Conservation (phyloP, 2,888 invertebrate genomes). For the Tortrix viridana region DNA sequence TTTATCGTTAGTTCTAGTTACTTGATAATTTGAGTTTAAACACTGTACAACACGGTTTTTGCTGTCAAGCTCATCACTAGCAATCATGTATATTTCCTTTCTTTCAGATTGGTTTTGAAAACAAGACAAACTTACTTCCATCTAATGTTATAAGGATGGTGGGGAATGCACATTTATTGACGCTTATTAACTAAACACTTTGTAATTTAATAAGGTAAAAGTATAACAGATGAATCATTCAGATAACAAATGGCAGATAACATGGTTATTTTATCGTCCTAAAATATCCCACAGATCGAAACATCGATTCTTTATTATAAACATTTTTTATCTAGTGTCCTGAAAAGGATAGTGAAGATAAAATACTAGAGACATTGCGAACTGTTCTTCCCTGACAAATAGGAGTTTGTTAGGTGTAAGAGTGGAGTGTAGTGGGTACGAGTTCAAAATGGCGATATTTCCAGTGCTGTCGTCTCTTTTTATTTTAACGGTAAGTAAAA, state of each 20-base stretch:
- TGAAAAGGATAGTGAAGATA: conserved; percentile 44
- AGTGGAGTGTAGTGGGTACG: conserved; percentile 52
- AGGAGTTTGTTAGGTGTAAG: conserved; percentile 66
- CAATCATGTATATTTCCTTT: no score
- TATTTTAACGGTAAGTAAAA: conserved; percentile 61
- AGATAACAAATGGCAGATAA: conserved; percentile 37
- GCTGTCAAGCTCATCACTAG: no score
- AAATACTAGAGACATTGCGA: conserved; percentile 48
- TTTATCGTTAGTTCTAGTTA: no score
- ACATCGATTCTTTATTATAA: conserved; percentile 45
- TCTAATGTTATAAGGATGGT: no score
- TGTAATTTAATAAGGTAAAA: not conserved
- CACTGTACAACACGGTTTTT: no score
- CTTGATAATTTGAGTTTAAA: no score
- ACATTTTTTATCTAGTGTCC: conserved; percentile 34
- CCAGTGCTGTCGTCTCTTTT: conserved; percentile 48
- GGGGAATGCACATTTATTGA: not conserved
- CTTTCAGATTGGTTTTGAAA: no score
- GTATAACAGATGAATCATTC: conserved; percentile 48
- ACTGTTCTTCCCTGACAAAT: conserved; percentile 70
- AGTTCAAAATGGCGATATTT: conserved; percentile 59
- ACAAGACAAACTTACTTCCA: no score
- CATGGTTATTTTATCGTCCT: conserved; percentile 26
- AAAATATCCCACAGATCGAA: conserved; percentile 43
- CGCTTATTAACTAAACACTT: not conserved